Evolutionary conservation across 2,888 invertebrate genomes (phyloP), one percentile per base, ranked within the genome.

Genomic region (Notodonta ziczac): DNA sequence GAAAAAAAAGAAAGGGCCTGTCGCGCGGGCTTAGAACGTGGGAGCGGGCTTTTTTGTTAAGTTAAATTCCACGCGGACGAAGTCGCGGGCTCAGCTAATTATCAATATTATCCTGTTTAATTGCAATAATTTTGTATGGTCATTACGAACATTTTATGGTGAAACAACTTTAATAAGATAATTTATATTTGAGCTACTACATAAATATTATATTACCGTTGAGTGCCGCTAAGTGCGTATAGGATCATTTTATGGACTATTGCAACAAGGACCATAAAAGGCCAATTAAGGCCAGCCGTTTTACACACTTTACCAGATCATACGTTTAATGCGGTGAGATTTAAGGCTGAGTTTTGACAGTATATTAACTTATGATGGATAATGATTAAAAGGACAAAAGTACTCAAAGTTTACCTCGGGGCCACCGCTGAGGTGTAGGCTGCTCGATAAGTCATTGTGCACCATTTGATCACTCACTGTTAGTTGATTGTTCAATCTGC

Each of bases 291-390:
- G 46, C 13, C n/a, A 5, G n/a, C 6, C 9, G 14, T 48, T 48
- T 48, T 48, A 13, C n/a, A 44, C 5, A 42, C 55, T 53, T 24
- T 24, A 24, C 54, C 65, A 57, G 62, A 46, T n/a, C n/a, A 46
- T 4, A 13, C n/a, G 46, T 13, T 10, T 46, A 46, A 10, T 46
- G 46, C 46, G 46, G 42, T 5, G 46, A 42, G 46, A 46, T 5
- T n/a, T 46, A n/a, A 46, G 3, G 46, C 46, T 46, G 4, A n/a
- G 46, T 46, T n/a, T n/a, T 10, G 46, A 46, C 46, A 9, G 9
- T 10, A 10, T 1, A 9, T 42, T 8, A 12, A 9, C 9, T 42
- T 10, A 8, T 40, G 0, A 42, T 10, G 9, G 42, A 42, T 2
- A 42, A 6, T 35, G 35, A 35, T 7, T 7, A 35, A 35, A 35